phyloP scores from a whole-genome alignment of 1,140 invertebrate genomes.

The Cydia fagiglandana region DNA sequence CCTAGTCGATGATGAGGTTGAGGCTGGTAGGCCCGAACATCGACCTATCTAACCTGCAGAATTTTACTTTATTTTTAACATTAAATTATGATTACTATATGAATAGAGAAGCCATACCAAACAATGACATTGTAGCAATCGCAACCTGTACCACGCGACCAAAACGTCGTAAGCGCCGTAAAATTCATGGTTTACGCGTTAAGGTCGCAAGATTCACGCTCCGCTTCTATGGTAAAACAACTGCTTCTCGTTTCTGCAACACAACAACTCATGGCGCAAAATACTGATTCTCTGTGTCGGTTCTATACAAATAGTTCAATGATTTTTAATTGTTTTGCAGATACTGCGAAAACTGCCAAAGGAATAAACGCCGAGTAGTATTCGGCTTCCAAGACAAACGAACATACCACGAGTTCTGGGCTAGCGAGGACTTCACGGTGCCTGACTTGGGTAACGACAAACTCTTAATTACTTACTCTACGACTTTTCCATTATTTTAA shows the following conservation, averaged over 20 bases:
- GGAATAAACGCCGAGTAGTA: conserved; percentile 66
- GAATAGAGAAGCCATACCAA: no score
- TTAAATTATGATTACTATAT: no score
- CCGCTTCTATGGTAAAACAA: no score
- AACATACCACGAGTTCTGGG: conserved; percentile 82
- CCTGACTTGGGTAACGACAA: conserved; percentile 79
- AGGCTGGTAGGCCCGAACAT: conserved; percentile 84
- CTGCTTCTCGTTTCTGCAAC: no score
- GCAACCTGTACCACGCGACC: no score
- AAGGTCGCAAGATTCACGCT: no score
- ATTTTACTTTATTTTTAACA: background rate
- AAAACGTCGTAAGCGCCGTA: no score
- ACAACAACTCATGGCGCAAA: no score
- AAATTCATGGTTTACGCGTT: no score
- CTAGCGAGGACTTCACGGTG: conserved; percentile 62
- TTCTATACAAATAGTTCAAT: no score
- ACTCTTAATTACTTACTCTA: background rate
- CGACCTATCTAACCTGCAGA: conserved; percentile 76
- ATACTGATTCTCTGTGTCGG: no score
- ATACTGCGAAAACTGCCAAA: conserved; percentile 76
- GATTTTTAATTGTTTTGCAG: conserved; percentile 50
- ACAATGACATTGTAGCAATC: no score
- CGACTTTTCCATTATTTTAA: background rate
- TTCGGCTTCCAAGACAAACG: conserved; percentile 80
- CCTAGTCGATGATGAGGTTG: conserved; percentile 80